phyloP scores from a whole-genome alignment of 1,140 invertebrate species.

The Globodera rostochiensis region DNA sequence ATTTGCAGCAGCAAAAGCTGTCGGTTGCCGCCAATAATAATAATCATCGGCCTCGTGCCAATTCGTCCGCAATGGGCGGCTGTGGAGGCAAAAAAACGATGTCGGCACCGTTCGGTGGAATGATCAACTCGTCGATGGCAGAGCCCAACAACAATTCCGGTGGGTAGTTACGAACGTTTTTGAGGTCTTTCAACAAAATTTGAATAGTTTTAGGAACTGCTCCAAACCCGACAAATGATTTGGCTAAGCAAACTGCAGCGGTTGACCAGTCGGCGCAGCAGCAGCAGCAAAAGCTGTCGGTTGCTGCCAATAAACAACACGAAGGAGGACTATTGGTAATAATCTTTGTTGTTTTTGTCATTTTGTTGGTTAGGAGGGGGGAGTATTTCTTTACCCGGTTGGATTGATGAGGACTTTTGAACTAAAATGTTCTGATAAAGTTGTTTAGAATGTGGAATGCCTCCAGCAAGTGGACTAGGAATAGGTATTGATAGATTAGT shows the following conservation, averaged over 20 bases:
- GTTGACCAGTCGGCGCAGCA: conserved; percentile 1
- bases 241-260: background rate
- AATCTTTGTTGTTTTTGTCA: conserved; percentile 10
- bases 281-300: conserved; percentile 1
- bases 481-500: too few relatives aligned
- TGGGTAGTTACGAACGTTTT: too few relatives aligned
- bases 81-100: background rate
- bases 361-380: background rate
- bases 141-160: too few relatives aligned
- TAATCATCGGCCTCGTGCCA: background rate
- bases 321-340: conserved; percentile 41
- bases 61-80: background rate
- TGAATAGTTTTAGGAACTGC: background rate
- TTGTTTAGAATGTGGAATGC: too few relatives aligned
- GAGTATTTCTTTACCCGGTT: too few relatives aligned
- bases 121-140: too few relatives aligned
- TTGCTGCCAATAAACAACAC: conserved; percentile 16
- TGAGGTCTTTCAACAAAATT: background rate
- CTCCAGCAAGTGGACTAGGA: too few relatives aligned
- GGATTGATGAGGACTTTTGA: background rate
- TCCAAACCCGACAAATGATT: background rate
- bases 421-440: too few relatives aligned
- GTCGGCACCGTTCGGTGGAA: too few relatives aligned
- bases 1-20: too few relatives aligned
- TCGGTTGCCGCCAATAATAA: too few relatives aligned